These are phyloP conservation scores for Pollenia labialis DNA, from an alignment of 2,888 invertebrate genomes.

Conservation along the genomic window DNA sequence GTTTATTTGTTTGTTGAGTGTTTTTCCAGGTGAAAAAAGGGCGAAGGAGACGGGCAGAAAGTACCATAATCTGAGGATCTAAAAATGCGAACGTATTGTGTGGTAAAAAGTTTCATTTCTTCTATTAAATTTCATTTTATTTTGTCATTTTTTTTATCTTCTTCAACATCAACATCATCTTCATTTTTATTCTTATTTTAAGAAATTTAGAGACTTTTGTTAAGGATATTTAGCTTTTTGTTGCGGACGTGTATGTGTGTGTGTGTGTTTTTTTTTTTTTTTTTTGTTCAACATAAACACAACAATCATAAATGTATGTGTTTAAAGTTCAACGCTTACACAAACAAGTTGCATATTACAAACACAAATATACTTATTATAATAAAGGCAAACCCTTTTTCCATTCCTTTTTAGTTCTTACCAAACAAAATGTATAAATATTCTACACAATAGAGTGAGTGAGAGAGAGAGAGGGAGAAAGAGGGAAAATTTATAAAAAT, in stretches of 20 bases:
- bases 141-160: not conserved
- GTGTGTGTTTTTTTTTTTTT: not conserved
- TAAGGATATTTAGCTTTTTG: constrained; percentile 42
- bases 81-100: constrained; percentile 46
- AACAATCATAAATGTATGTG: constrained; percentile 31
- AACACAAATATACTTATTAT: constrained; percentile 29
- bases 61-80: constrained; percentile 35
- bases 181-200: constrained; percentile 6
- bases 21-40: constrained; percentile 50
- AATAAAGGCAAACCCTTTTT: constrained; percentile 39
- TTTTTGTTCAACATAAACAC: constrained; percentile 13
- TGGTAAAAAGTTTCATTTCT: constrained; percentile 52
- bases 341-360: not conserved
- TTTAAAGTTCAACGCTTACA: not conserved
- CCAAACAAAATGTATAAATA: constrained; percentile 56
- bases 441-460: constrained; percentile 1
- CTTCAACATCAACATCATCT: not conserved
- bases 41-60: not conserved
- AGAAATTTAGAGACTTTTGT: constrained; percentile 41
- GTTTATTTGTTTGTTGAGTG: constrained; percentile 69
- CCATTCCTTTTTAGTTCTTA: constrained; percentile 35
- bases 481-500: not conserved
- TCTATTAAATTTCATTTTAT: constrained; percentile 11
- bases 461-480: not conserved
- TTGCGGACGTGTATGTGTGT: not conserved